Base-by-base conservation (phyloP, 2,797 vertebrate genomes). In the Anniella stebbinsi region DNA sequence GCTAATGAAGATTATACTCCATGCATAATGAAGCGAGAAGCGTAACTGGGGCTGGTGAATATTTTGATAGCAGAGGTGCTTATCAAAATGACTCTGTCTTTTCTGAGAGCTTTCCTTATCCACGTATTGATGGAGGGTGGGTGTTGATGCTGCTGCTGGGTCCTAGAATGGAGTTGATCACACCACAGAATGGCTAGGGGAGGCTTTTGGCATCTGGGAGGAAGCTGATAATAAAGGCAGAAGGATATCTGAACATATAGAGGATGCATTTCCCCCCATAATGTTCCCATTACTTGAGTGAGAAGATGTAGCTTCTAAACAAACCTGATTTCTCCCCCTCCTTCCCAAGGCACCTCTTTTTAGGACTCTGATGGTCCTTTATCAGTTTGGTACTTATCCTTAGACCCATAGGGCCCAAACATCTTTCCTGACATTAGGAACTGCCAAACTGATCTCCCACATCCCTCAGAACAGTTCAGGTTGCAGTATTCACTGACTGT, bases 1-100 rank as follows among this genome's bases (percentile, higher is more conserved):
- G 75, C 75, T 87, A 75, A 89, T 84, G 81, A 89, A 87, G 75
- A 86, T 88, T 87, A 78, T 80, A 89, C 25, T 78, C 18, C 63
- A 45, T 57, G 51, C 88, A 60, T 77, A 80, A 80, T 84, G 28
- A 70, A 73, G 72, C 60, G 48, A 36, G 51, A 80, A 51, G 80
- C 72, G 72, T 78, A 70, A 80, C 15, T 15, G 45, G 41, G 33
- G 23, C 25, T 30, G 9, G 30, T 25, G n/a, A 60, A 77, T 84
- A 66, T 73, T 66, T 87, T 25, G 25, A 73, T 80, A 88, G 36
- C 38, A 5, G 15, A 51, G 9, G 15, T 15, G 18, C 83, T 70
- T 69, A 63, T 45, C 33, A 80, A 73, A 48, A 72, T 9, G 28
- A 51, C 17, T 38, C 51, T n/a, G 2, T 36, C 60, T 57, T 21